phyloP scores from a whole-genome alignment of 2,113 vertebrate genomes.

The Mirounga angustirostris region DNA sequence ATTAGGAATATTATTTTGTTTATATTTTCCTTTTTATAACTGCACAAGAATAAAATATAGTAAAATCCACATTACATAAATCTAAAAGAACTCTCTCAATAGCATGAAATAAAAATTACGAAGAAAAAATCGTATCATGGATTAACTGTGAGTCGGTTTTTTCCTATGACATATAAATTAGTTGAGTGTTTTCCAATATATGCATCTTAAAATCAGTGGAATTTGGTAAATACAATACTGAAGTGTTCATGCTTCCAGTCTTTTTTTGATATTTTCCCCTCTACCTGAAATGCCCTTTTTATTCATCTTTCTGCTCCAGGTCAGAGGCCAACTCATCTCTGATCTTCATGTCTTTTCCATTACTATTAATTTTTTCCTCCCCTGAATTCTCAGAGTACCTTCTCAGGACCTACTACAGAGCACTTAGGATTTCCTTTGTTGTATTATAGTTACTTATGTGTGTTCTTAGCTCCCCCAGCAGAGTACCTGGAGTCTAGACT shows the following conservation, averaged over 20 bases:
- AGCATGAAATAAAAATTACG: background rate
- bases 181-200: background rate
- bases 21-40: constrained; percentile 9
- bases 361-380: background rate
- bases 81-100: background rate
- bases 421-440: background rate
- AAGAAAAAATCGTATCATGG: background rate
- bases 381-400: background rate
- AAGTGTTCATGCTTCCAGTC: background rate
- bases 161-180: background rate
- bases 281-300: background rate
- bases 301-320: background rate
- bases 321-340: background rate
- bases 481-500: background rate
- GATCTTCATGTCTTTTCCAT: background rate
- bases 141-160: background rate
- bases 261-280: background rate
- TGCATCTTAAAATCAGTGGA: background rate
- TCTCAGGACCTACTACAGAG: background rate
- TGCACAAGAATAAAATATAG: background rate
- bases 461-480: background rate
- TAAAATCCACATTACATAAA: constrained; percentile 8
- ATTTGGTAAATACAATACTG: background rate
- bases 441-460: background rate
- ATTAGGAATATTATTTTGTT: background rate